These are phyloP conservation scores for Aphelinus atriplicis DNA, from an alignment of 1,140 invertebrate species.

Conservation along the genomic window DNA sequence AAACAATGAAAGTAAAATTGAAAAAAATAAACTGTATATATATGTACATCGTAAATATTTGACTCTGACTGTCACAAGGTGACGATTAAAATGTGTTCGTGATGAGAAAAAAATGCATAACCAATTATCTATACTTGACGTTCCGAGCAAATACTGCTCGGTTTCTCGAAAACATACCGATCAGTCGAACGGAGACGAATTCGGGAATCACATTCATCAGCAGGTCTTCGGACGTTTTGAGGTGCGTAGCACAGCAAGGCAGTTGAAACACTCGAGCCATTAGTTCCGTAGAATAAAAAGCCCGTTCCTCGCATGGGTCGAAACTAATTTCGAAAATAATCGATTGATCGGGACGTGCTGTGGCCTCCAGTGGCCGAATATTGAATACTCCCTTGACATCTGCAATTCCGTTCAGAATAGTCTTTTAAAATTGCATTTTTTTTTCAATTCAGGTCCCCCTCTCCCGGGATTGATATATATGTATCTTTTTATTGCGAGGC, in stretches of 20 bases:
- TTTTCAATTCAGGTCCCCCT: no score
- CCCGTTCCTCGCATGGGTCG: constrained; percentile 39
- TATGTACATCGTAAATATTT: not conserved
- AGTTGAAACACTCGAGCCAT: constrained; percentile 38
- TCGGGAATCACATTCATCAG: constrained; percentile 36
- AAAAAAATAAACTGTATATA: constrained; percentile 2
- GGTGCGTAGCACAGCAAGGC: not conserved
- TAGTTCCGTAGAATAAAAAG: constrained; percentile 46
- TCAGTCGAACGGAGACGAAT: constrained; percentile 43
- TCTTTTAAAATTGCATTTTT: no score
- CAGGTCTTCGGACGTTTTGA: not conserved
- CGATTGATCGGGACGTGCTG: constrained; percentile 39
- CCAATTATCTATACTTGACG: no score
- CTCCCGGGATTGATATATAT: no score
- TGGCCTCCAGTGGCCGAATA: constrained; percentile 41
- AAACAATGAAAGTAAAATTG: not conserved
- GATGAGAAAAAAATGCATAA: no score
- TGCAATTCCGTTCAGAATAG: not conserved
- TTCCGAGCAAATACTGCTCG: no score
- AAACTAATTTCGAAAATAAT: constrained; percentile 53
- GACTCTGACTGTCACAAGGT: not conserved
- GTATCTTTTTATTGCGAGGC: no score
- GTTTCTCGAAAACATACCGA: constrained; percentile 40
- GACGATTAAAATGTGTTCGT: not conserved
- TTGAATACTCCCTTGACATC: constrained; percentile 46